phyloP scores from a whole-genome alignment of 2,113 vertebrate genomes.

The Bos javanicus region DNA sequence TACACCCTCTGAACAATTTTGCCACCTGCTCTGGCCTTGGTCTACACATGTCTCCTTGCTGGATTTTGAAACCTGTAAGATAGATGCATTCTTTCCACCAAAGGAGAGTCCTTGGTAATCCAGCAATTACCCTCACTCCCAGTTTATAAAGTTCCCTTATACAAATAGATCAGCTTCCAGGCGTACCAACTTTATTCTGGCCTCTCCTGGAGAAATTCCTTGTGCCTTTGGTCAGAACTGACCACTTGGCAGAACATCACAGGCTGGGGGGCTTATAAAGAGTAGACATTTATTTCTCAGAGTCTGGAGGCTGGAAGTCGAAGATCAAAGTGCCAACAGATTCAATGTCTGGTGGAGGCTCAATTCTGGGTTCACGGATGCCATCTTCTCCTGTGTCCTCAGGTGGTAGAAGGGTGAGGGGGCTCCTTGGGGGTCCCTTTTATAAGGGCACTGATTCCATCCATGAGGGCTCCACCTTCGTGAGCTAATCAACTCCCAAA shows the following conservation, averaged over 20 bases:
- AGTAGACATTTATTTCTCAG: background rate
- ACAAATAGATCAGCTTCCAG: fast-evolving
- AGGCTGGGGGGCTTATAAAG: fast-evolving
- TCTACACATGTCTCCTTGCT: background rate
- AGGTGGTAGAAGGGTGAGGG: fast-evolving
- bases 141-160: background rate
- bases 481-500: background rate
- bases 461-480: no score
- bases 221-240: no score
- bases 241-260: background rate
- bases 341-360: fast-evolving
- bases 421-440: background rate
- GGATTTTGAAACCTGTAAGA: background rate
- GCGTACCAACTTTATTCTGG: fast-evolving
- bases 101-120: no score
- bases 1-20: no score
- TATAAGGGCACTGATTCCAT: background rate
- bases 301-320: background rate
- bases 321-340: background rate
- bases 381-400: background rate
- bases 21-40: background rate
- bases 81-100: background rate
- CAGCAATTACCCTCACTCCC: background rate
- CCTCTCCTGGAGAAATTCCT: fast-evolving
- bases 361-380: fast-evolving